These are phyloP conservation scores for Acrossocheilus fasciatus DNA, from an alignment of 2,797 vertebrate species.

Conservation along the genomic window DNA sequence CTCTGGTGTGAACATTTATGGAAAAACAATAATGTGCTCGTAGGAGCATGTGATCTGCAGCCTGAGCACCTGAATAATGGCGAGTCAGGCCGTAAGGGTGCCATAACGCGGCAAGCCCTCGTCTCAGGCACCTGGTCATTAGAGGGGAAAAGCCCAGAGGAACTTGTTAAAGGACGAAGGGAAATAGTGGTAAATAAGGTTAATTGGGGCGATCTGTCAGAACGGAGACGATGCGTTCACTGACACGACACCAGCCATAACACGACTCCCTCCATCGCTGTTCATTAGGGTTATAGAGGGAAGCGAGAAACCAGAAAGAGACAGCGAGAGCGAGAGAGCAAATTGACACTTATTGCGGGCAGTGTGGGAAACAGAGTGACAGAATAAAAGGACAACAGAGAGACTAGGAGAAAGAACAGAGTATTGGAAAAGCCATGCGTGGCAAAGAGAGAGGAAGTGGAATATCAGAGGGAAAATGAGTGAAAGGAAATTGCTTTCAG, in stretches of 20 bases:
- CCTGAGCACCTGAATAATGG: slow-evolving; percentile 75
- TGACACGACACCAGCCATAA: slow-evolving; percentile 72
- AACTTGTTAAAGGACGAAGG: slow-evolving; percentile 81
- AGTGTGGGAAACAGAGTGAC: slow-evolving; percentile 36
- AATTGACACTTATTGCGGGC: slow-evolving; percentile 40
- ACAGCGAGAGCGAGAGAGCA: not conserved
- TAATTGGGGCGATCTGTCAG: slow-evolving; percentile 86
- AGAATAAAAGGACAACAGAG: slow-evolving; percentile 33
- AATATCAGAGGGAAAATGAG: slow-evolving; percentile 12
- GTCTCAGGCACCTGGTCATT: slow-evolving; percentile 73
- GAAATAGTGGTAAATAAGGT: slow-evolving; percentile 82
- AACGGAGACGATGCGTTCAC: slow-evolving; percentile 70
- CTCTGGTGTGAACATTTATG: slow-evolving; percentile 42
- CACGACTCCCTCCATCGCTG: slow-evolving; percentile 57
- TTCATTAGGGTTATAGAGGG: slow-evolving; percentile 70
- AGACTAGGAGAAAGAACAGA: slow-evolving; percentile 1
- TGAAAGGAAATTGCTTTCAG: slow-evolving; percentile 24
- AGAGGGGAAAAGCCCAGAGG: slow-evolving; percentile 79
- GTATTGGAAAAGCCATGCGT: not conserved
- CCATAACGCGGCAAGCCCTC: slow-evolving; percentile 61
- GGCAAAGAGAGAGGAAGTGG: not conserved
- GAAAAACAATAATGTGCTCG: slow-evolving; percentile 52
- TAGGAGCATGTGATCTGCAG: slow-evolving; percentile 54
- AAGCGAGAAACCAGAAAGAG: slow-evolving; percentile 24
- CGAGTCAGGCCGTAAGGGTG: slow-evolving; percentile 67